Base-by-base conservation (phyloP, 1,140 invertebrate genomes). In the Plodia interpunctella region DNA sequence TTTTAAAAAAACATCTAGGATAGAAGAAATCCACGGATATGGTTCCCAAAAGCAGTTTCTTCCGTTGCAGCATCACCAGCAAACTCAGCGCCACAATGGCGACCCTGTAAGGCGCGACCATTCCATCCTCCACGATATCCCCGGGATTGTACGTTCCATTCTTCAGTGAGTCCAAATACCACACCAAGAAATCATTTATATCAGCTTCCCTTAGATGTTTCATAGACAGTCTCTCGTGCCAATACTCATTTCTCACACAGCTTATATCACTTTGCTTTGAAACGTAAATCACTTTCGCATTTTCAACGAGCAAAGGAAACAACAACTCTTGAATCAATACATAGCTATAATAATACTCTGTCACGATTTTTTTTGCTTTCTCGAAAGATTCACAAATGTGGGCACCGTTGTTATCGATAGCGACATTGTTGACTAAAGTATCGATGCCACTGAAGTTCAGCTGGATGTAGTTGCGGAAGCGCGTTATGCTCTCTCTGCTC, bases 341-440 rank as follows among this genome's bases (percentile, higher is more conserved):
- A 2, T 91, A 90, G 11, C 83, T 90, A 65, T 91, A 93, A 74
- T 92, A 94, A 78, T 95, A 95, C 0, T 92, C 91, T 38, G 74
- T 74, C 0, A 93, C 68, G 0, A 94, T 94, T 21, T 91, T 86
- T 65, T 92, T 90, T 5, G 93, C 94, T 89, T 95, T 94, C 52
- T 91, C 85, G 13, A 70, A 65, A 72, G 94, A 91, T 13, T 94
- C 91, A 64, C 91, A 91, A 0, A 92, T 88, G 59, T 68, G 69
- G 52, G 65, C 67, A 80, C 91, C 93, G 10, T 44, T n/a, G n/a
- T n/a, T 44, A 17, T 44, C 38, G 72, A 91, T 95, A 21, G 93
- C 92, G 60, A 96, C 95, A 91, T 96, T 96, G 77, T 96, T 96
- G 8, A 96, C 91, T 2, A 96, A 78, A 15, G 96, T 70, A 88